Percentiles rank a stretch among this genome's conserved stretches.
phyloP scores from a whole-genome alignment of 2,113 vertebrate species.

The Zapus hudsonius region DNA sequence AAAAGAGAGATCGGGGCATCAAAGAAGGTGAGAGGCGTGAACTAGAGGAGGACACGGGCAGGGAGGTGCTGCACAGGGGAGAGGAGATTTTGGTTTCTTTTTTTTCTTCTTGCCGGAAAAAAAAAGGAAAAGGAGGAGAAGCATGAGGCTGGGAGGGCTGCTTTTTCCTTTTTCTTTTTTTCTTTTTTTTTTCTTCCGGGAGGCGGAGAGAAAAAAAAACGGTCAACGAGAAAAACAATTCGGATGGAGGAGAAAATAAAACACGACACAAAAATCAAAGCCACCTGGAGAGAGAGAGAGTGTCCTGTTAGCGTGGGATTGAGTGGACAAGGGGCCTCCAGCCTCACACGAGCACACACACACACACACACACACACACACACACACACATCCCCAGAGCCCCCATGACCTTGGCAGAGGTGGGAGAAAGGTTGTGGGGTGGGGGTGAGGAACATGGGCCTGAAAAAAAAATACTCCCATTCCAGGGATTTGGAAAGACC shows the following conservation, averaged over 20 bases:
- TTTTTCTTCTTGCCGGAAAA: conserved; percentile 80
- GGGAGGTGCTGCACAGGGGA: conserved; percentile 40
- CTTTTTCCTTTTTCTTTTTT: conserved; percentile 82
- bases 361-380: background rate
- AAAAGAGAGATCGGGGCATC: conserved; percentile 2
- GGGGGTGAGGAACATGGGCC: background rate
- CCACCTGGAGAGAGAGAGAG: conserved; percentile 81
- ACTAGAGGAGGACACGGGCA: conserved; percentile 8
- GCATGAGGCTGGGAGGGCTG: conserved; percentile 65
- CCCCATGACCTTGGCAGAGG: background rate
- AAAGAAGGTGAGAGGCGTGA: background rate
- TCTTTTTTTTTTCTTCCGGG: conserved; percentile 82
- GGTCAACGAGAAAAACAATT: conserved; percentile 83
- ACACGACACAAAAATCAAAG: conserved; percentile 79
- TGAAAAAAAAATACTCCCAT: background rate
- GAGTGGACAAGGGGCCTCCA: conserved; percentile 15
- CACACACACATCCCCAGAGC: background rate
- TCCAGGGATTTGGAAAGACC: background rate
- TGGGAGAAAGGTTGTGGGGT: no score
- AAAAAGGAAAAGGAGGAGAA: conserved; percentile 79
- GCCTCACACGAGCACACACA: background rate
- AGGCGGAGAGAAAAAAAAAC: conserved; percentile 81
- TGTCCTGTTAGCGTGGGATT: conserved; percentile 70
- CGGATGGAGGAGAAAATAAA: conserved; percentile 80
- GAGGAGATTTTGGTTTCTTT: conserved; percentile 76